Conservation (phyloP, 2,888 invertebrate genomes). For the Drosophila vallismaia region DNA sequence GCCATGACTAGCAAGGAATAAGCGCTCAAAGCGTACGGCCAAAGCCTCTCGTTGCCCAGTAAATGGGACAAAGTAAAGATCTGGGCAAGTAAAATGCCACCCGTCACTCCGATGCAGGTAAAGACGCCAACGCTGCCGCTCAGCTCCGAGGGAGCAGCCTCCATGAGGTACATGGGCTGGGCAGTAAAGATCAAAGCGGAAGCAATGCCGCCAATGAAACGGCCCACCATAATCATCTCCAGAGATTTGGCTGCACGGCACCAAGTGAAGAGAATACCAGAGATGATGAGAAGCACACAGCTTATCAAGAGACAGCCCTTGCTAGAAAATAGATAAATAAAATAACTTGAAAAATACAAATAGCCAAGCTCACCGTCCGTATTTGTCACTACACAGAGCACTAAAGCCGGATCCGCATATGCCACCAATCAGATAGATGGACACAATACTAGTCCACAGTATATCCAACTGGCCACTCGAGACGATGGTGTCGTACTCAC, state of each 20-base stretch:
- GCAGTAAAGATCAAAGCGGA: conserved; percentile 92
- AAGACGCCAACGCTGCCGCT: conserved; percentile 93
- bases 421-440: conserved; percentile 95
- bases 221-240: conserved; percentile 90
- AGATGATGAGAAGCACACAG: conserved; percentile 87
- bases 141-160: conserved; percentile 90
- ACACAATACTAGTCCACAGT: conserved; percentile 93
- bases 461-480: conserved; percentile 85
- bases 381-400: conserved; percentile 88
- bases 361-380: conserved; percentile 85
- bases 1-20: conserved; percentile 88
- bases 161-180: conserved; percentile 95
- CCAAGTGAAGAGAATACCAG: conserved; percentile 88
- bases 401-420: conserved; percentile 92
- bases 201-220: conserved; percentile 90
- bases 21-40: conserved; percentile 91
- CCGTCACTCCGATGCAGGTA: conserved; percentile 85
- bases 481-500: conserved; percentile 86
- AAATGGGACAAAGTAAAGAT: conserved; percentile 74
- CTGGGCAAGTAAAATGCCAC: conserved; percentile 80
- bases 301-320: conserved; percentile 88
- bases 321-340: conserved; percentile 39
- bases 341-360: background rate
- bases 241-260: conserved; percentile 88
- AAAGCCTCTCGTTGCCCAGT: conserved; percentile 86